A percentile compares a stretch with the other conserved stretches of the same genome.
These are phyloP conservation scores for Steinernema scapterisci DNA, from an alignment of 2,888 invertebrate genomes.

Conservation along the genomic window DNA sequence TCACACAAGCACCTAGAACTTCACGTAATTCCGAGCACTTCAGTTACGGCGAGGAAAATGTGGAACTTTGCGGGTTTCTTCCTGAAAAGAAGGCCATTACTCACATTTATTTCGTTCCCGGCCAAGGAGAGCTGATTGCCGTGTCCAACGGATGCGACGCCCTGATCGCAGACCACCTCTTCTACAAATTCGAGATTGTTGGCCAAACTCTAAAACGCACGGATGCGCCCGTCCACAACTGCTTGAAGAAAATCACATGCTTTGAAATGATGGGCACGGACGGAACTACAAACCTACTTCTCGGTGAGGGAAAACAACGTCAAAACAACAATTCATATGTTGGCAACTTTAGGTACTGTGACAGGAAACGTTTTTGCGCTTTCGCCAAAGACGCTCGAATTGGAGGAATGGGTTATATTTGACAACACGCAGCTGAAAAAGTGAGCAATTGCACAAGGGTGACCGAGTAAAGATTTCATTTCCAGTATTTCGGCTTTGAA, in stretches of 20 bases:
- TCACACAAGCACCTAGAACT: neutral
- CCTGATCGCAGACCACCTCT: conserved; percentile 20
- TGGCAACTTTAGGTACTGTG: conserved; percentile 37
- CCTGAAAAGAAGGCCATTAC: neutral
- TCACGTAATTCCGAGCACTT: neutral
- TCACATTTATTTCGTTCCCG: conserved; percentile 38
- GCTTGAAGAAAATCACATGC: conserved; percentile 37
- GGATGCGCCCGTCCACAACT: conserved; percentile 7
- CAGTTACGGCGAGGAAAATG: conserved; percentile 13
- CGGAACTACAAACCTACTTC: conserved; percentile 35
- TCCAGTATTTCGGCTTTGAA: neutral
- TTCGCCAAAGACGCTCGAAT: conserved; percentile 35
- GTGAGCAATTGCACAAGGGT: neutral
- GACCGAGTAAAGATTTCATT: neutral
- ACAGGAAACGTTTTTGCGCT: conserved; percentile 42
- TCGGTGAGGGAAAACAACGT: conserved; percentile 31
- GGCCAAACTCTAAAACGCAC: conserved; percentile 33
- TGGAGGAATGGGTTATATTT: conserved; percentile 38
- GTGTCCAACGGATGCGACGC: conserved; percentile 33
- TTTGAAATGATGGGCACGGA: conserved; percentile 36
- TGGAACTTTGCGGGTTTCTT: neutral
- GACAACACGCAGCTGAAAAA: conserved; percentile 36
- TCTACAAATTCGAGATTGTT: conserved; percentile 36
- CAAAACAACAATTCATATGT: neutral
- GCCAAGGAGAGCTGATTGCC: conserved; percentile 33